Conservation (phyloP, 1,140 invertebrate species). For the Hylaeus volcanicus region DNA sequence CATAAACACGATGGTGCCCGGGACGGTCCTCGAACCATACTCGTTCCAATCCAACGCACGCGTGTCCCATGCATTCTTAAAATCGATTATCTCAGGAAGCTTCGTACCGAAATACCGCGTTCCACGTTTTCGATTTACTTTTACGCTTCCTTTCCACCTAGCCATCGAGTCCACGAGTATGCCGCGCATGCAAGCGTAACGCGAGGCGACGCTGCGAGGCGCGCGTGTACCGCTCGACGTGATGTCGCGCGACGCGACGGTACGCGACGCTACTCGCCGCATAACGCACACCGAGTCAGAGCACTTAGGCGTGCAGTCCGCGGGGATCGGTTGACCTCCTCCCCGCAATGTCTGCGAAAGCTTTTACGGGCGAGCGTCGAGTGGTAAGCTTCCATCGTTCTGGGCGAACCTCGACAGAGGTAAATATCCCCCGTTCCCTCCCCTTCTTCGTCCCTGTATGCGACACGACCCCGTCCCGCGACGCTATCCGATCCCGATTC, state of each 20-base stretch:
- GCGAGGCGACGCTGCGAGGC: background rate
- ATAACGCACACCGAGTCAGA: conserved; percentile 16
- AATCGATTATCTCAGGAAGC: too few relatives aligned
- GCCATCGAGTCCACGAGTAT: too few relatives aligned
- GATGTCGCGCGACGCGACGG: background rate
- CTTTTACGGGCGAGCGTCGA: conserved; percentile 59
- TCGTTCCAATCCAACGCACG: too few relatives aligned
- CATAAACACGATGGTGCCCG: too few relatives aligned
- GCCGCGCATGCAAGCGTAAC: too few relatives aligned
- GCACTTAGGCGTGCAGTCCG: conserved; percentile 42
- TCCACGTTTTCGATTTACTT: too few relatives aligned
- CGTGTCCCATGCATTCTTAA: too few relatives aligned
- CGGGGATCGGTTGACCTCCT: conserved; percentile 54
- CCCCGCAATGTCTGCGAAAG: conserved; percentile 62
- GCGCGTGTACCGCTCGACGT: background rate
- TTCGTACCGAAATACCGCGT: too few relatives aligned
- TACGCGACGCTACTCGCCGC: background rate
- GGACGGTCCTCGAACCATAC: too few relatives aligned
- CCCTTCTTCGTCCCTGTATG: background rate
- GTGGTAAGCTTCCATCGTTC: conserved; percentile 39
- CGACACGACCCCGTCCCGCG: too few relatives aligned
- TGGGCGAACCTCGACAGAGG: conserved; percentile 27
- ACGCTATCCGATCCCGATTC: background rate
- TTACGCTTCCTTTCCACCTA: too few relatives aligned
- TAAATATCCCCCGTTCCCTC: background rate